These are phyloP conservation scores for Meganola albula DNA, from an alignment of 2,888 invertebrate genomes.

Conservation along the genomic window DNA sequence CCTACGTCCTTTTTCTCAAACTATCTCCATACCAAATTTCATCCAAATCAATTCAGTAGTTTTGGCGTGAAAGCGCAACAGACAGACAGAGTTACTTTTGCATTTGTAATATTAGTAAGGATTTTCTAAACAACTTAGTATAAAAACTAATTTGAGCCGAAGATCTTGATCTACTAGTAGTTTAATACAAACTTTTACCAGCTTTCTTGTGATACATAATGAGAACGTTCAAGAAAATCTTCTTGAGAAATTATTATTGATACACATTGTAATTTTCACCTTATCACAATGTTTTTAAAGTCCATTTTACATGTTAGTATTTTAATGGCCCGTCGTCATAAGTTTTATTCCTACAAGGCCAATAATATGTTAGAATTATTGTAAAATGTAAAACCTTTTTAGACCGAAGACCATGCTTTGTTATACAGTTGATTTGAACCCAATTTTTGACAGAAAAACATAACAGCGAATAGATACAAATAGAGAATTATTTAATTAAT, in stretches of 20 bases:
- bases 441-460: no score
- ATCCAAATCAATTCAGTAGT: no score
- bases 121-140: no score
- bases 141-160: slow-evolving; percentile 23
- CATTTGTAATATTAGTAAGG: slow-evolving; percentile 8
- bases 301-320: slow-evolving; percentile 12
- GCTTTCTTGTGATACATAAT: slow-evolving; percentile 34
- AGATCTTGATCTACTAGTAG: slow-evolving; percentile 31
- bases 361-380: slow-evolving; percentile 28
- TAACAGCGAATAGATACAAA: no score
- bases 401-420: slow-evolving; percentile 17
- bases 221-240: slow-evolving; percentile 35
- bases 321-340: slow-evolving; percentile 26
- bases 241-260: slow-evolving; percentile 28
- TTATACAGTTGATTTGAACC: no score
- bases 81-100: no score
- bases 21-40: no score
- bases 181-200: slow-evolving; percentile 32
- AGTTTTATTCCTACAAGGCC: slow-evolving; percentile 34
- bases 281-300: slow-evolving; percentile 17
- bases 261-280: slow-evolving; percentile 19
- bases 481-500: no score
- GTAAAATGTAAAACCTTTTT: slow-evolving; percentile 17
- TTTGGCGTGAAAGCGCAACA: no score
- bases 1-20: no score